Conservation (phyloP, 1,140 invertebrate genomes). For the Ceratoteleas bidentatus region DNA sequence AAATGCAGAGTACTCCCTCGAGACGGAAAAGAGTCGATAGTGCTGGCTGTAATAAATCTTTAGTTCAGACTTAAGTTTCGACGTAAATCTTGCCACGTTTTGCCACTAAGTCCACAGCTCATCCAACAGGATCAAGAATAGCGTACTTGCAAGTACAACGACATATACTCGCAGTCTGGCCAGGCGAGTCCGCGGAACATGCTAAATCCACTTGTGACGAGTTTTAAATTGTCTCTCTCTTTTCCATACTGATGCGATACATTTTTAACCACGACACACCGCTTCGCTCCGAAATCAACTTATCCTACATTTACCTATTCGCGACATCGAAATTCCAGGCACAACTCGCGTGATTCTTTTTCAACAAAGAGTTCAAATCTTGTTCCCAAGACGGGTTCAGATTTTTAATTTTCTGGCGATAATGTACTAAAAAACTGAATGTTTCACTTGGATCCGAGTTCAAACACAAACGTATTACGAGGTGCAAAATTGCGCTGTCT, state of each 20-base stretch:
- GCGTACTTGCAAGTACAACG: conserved; percentile 72
- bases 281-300: conserved; percentile 19
- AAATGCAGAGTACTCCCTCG: conserved; percentile 67
- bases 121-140: conserved; percentile 78
- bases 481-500: conserved; percentile 64
- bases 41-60: conserved; percentile 77
- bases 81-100: conserved; percentile 81
- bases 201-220: conserved; percentile 78
- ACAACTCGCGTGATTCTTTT: too few relatives aligned
- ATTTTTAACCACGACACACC: conserved; percentile 29
- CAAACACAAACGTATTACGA: conserved; percentile 27
- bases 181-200: conserved; percentile 66
- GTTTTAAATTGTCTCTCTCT: conserved; percentile 75
- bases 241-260: conserved; percentile 72
- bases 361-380: too few relatives aligned
- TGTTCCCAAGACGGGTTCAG: not conserved
- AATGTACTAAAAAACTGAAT: conserved; percentile 1
- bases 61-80: conserved; percentile 78
- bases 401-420: not conserved
- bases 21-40: conserved; percentile 66
- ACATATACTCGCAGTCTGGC: conserved; percentile 66
- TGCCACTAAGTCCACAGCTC: conserved; percentile 80
- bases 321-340: too few relatives aligned
- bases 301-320: conserved; percentile 13
- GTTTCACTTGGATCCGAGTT: not conserved